phyloP scores from a whole-genome alignment of 2,113 vertebrate genomes.

The Campylorhamphus procurvoides region DNA sequence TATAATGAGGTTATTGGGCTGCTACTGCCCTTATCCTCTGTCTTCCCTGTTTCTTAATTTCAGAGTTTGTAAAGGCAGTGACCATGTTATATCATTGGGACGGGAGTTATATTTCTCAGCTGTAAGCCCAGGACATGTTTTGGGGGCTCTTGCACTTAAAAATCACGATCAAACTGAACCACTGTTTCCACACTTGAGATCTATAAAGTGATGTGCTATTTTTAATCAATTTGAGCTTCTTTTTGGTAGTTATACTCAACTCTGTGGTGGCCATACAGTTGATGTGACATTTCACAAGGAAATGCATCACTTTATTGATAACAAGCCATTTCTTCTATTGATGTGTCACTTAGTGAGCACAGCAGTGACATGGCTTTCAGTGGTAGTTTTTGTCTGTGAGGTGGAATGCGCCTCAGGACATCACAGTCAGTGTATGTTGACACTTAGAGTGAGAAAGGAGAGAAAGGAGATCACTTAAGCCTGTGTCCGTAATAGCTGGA shows the following conservation, averaged over 20 bases:
- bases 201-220: background rate
- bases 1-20: background rate
- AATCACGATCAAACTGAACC: background rate
- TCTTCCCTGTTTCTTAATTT: background rate
- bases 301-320: background rate
- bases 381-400: background rate
- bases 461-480: background rate
- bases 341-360: background rate
- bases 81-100: background rate
- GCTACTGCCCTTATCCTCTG: background rate
- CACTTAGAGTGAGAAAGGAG: background rate
- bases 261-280: background rate
- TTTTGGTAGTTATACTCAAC: background rate
- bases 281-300: background rate
- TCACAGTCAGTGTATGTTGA: background rate
- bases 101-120: background rate
- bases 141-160: background rate
- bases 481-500: background rate
- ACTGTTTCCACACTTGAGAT: background rate
- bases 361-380: background rate
- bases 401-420: background rate
- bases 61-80: background rate
- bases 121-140: background rate
- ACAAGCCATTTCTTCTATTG: background rate
- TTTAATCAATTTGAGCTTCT: background rate